Evolutionary conservation across 2,797 vertebrate genomes (phyloP).

Genomic region (Rhabdomys pumilio): DNA sequence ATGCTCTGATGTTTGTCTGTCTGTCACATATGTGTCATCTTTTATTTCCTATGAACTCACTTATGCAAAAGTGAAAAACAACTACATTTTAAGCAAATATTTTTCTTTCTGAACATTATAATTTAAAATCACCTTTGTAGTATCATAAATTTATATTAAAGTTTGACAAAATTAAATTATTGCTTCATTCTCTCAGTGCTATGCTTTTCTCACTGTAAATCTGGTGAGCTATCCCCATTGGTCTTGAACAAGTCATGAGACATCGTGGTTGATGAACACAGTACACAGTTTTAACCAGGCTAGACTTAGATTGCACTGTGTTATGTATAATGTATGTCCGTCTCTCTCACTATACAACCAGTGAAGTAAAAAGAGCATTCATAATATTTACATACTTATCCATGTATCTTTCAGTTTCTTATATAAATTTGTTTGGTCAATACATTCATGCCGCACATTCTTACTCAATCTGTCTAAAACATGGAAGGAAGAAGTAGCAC

Average conservation of each 20-base stretch:
- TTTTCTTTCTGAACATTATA: not conserved
- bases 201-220: not conserved
- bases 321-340: not conserved
- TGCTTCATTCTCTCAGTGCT: not conserved
- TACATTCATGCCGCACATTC: not conserved
- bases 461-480: not conserved
- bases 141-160: not conserved
- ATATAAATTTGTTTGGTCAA: not conserved
- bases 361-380: not conserved
- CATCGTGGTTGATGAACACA: not conserved
- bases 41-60: not conserved
- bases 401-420: not conserved
- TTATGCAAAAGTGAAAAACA: not conserved
- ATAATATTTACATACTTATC: not conserved
- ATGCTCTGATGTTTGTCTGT: not conserved
- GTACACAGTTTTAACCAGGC: not conserved
- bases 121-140: slow-evolving; percentile 28
- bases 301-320: not conserved
- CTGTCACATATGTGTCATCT: not conserved
- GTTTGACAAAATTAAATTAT: not conserved
- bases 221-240: not conserved
- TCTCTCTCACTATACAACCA: not conserved
- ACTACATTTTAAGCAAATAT: not conserved
- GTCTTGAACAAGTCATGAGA: not conserved
- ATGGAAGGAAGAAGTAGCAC: not conserved